Evolutionary conservation across 2,888 invertebrate genomes (phyloP), one percentile per base, ranked within the genome.

Genomic region (Campoletis raptor): DNA sequence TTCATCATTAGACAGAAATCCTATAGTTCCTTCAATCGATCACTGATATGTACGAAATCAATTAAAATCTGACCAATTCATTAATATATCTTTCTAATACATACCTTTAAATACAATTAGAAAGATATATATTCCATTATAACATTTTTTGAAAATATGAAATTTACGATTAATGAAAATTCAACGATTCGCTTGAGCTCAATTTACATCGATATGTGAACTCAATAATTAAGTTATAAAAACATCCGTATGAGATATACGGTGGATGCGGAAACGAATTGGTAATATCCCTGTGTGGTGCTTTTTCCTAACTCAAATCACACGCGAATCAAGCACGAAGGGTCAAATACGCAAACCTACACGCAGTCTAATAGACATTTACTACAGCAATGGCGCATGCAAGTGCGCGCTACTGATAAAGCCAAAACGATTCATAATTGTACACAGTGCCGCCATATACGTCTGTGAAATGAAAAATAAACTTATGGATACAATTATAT

Each of bases 351-450:
- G 70, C 54, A 42, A 37, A 69, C 52, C 18, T 21, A 54, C 37
- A 40, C 54, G 54, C 52, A 48, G 30, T 66, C 21, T 45, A 61
- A 21, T 57, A 18, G 67, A 69, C 74, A 73, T 77, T 48, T 70
- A 52, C 42, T 52, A n/a, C 36, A 72, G 48, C 67, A 57, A 42
- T 21, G 21, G 74, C 72, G 42, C 77, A 66, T 81, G 81, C 64
- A 52, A 77, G 70, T 85, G 57, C 67, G 73, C 73, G 42, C 67
- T 82, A 73, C 81, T 82, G 85, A 85, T 85, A 85, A 81, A 85
- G 85, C 78, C 67, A 74, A 82, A 81, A 78, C 78, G 57, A 67
- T 78, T 57, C 52, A 45, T 74, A 74, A 79, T 83, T 67, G 83
- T 15, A 48, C 67, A 5, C 54, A 57, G 67, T 81, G 45, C 42